These are phyloP conservation scores for Pollimyrus isidori DNA, from an alignment of 2,113 vertebrate species.

Conservation along the genomic window DNA sequence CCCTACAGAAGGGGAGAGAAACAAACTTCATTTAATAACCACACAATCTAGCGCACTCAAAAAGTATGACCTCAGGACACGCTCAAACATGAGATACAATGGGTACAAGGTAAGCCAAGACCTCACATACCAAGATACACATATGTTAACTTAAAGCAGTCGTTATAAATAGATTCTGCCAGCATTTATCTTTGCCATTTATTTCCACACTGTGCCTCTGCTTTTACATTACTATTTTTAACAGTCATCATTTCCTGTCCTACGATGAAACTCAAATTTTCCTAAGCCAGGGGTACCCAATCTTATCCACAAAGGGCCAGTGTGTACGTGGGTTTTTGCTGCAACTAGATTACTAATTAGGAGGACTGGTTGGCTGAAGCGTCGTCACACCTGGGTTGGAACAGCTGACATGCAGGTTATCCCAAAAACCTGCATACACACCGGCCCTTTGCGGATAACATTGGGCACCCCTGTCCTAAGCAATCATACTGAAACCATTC, in stretches of 20 bases:
- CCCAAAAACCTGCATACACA: too few species aligned
- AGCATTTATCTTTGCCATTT: not conserved
- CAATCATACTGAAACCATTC: not conserved
- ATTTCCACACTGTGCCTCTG: not conserved
- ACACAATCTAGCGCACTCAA: not conserved
- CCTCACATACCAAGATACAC: not conserved
- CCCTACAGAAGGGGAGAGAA: constrained; percentile 41
- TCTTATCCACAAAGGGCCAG: too few species aligned
- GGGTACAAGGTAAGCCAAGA: not conserved
- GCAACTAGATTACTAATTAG: too few species aligned
- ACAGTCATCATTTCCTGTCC: not conserved
- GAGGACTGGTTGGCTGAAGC: too few species aligned
- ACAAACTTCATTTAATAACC: not conserved
- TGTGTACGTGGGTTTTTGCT: too few species aligned
- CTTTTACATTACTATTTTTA: not conserved
- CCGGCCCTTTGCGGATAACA: too few species aligned
- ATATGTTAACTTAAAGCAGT: not conserved
- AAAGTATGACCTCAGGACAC: not conserved
- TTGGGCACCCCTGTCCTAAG: not conserved
- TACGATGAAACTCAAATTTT: not conserved
- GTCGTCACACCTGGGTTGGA: too few species aligned
- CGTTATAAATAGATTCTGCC: not conserved
- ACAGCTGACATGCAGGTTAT: too few species aligned
- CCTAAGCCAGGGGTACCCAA: not conserved
- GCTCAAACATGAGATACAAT: not conserved